Conservation (phyloP, 2,797 vertebrate genomes). For the Etheostoma perlongum region DNA sequence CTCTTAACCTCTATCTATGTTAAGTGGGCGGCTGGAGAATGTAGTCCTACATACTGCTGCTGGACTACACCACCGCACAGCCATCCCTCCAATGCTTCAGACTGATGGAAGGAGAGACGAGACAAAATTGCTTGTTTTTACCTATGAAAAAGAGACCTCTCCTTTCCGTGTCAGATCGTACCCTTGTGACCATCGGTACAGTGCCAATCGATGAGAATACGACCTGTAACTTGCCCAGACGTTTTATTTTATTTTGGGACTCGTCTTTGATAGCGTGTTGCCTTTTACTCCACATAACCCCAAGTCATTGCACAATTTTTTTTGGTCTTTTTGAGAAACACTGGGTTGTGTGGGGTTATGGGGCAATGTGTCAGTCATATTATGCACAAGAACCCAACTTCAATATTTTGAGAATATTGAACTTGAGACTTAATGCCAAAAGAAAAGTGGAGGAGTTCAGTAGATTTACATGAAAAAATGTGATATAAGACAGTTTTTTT, state of each 20-base stretch:
- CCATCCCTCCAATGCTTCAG: slow-evolving; percentile 33
- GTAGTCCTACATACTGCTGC: slow-evolving; percentile 51
- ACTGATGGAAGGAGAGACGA: slow-evolving; percentile 47
- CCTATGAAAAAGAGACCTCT: slow-evolving; percentile 40
- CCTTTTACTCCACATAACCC: slow-evolving; percentile 85
- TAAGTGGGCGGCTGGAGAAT: slow-evolving; percentile 39
- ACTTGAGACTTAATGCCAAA: slow-evolving; percentile 87
- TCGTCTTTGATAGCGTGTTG: slow-evolving; percentile 81
- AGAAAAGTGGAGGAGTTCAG: slow-evolving; percentile 64
- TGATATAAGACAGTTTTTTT: slow-evolving; percentile 59
- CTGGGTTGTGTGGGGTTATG: slow-evolving; percentile 81
- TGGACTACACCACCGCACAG: slow-evolving; percentile 47
- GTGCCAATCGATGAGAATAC: slow-evolving; percentile 59
- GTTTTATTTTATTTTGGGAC: slow-evolving; percentile 63
- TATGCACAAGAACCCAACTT: slow-evolving; percentile 85
- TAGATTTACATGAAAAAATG: slow-evolving; percentile 68
- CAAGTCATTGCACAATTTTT: slow-evolving; percentile 83
- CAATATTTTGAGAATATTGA: slow-evolving; percentile 80
- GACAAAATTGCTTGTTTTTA: slow-evolving; percentile 39
- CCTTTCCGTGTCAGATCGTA: slow-evolving; percentile 49
- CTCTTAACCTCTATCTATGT: slow-evolving; percentile 34
- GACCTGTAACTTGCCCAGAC: slow-evolving; percentile 60
- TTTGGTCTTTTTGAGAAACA: slow-evolving; percentile 75
- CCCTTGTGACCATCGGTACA: slow-evolving; percentile 55
- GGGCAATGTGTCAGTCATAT: slow-evolving; percentile 78